Evolutionary conservation across 1,140 invertebrate species (phyloP).

Genomic region (Tetragnatha versicolor): DNA sequence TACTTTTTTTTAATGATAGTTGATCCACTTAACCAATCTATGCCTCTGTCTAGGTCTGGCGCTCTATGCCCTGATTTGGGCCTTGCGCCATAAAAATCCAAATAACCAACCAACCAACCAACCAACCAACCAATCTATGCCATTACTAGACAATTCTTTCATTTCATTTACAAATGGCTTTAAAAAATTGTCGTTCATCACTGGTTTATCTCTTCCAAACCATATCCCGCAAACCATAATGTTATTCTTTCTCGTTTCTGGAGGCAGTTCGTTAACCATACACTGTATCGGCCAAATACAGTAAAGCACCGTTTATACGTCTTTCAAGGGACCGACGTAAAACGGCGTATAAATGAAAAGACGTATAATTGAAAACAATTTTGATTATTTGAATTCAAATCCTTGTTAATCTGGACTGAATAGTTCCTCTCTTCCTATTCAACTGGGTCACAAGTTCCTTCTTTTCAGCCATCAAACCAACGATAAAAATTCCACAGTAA

Average conservation of each 20-base stretch:
- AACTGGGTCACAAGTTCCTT: no score
- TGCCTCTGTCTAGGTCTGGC: neutral
- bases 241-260: neutral
- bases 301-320: no score
- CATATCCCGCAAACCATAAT: neutral
- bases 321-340: no score
- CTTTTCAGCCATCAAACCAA: no score
- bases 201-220: neutral
- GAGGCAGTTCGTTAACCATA: neutral
- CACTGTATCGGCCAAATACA: neutral
- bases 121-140: neutral
- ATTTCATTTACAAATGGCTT: neutral
- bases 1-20: neutral
- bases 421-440: no score
- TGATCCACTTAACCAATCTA: neutral
- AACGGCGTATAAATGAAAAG: no score
- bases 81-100: no score
- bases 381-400: neutral
- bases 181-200: neutral
- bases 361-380: no score
- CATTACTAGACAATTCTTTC: neutral
- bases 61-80: no score
- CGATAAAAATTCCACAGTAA: no score
- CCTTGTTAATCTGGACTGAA: neutral
- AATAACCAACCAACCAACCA: no score